Percentiles rank a stretch among this genome's conserved stretches.
Evolutionary conservation across 2,797 vertebrate genomes (phyloP).

Genomic region (Hirundo rustica): DNA sequence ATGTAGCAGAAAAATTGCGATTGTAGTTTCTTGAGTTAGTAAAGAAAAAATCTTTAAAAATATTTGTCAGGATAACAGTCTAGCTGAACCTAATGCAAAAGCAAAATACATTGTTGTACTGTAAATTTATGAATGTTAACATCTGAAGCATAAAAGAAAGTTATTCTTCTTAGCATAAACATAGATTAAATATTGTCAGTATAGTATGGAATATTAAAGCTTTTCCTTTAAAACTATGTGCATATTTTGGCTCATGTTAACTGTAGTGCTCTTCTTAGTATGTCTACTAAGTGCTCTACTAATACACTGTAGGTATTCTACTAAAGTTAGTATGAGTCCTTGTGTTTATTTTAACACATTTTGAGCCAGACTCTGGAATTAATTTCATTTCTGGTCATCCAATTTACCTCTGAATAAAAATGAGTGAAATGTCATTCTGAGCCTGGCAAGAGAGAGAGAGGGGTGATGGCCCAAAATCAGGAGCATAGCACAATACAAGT

Average conservation of each 20-base stretch:
- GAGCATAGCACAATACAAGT: not conserved
- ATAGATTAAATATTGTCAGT: not conserved
- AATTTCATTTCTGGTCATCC: not conserved
- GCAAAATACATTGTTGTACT: not conserved
- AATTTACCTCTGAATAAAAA: conserved; percentile 5
- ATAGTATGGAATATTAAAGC: not conserved
- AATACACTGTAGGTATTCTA: not conserved
- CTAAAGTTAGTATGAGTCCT: not conserved
- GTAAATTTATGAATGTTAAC: not conserved
- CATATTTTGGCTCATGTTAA: not conserved
- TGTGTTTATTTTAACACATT: not conserved
- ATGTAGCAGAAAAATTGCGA: not conserved
- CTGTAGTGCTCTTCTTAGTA: not conserved
- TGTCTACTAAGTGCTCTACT: not conserved
- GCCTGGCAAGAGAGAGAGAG: not conserved
- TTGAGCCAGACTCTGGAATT: not conserved
- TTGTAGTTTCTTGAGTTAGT: not conserved
- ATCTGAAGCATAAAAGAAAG: not conserved
- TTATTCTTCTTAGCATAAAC: not conserved
- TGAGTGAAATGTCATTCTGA: not conserved
- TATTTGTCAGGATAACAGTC: not conserved
- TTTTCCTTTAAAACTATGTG: not conserved
- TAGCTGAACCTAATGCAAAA: not conserved
- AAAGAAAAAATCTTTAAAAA: not conserved
- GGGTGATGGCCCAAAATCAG: not conserved